A percentile compares a stretch with the other conserved stretches of the same genome.
These are phyloP conservation scores for Morus bassanus DNA, from an alignment of 2,797 vertebrate genomes.

Conservation along the genomic window DNA sequence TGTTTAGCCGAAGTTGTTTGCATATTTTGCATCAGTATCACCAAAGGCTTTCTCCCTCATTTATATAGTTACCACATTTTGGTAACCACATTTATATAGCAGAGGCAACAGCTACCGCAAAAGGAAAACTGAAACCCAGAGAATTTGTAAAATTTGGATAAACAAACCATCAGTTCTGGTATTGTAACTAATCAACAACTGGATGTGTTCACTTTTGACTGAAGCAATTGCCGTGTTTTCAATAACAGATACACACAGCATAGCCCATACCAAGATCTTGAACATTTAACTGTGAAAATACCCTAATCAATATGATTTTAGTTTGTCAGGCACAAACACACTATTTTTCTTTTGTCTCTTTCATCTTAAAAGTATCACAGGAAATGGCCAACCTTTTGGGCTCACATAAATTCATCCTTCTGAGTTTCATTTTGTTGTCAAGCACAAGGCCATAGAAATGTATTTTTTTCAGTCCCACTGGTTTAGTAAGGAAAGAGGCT, in stretches of 20 bases:
- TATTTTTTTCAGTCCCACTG: background rate
- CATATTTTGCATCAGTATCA: slow-evolving; percentile 45
- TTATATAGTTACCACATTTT: slow-evolving; percentile 38
- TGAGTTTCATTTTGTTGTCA: background rate
- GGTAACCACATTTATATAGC: slow-evolving; percentile 11
- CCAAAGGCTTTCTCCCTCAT: slow-evolving; percentile 24
- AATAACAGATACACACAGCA: background rate
- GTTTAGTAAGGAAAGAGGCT: background rate
- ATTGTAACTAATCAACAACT: slow-evolving; percentile 25
- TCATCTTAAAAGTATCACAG: background rate
- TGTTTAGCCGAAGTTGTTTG: slow-evolving; percentile 60
- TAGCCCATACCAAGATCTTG: background rate
- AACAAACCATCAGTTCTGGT: slow-evolving; percentile 6
- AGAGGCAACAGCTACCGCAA: slow-evolving; percentile 36
- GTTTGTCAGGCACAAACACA: background rate
- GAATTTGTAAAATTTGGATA: slow-evolving; percentile 35
- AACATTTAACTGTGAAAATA: background rate
- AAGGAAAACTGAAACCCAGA: slow-evolving; percentile 58
- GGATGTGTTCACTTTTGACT: background rate
- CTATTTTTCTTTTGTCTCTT: background rate
- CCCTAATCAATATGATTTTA: background rate
- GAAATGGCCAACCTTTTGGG: background rate
- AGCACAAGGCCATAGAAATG: background rate
- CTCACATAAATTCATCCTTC: background rate
- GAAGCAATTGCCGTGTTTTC: background rate